Evolutionary conservation across 2,888 invertebrate genomes (phyloP).

Genomic region (Galeopsomyia nigrocyanea): DNA sequence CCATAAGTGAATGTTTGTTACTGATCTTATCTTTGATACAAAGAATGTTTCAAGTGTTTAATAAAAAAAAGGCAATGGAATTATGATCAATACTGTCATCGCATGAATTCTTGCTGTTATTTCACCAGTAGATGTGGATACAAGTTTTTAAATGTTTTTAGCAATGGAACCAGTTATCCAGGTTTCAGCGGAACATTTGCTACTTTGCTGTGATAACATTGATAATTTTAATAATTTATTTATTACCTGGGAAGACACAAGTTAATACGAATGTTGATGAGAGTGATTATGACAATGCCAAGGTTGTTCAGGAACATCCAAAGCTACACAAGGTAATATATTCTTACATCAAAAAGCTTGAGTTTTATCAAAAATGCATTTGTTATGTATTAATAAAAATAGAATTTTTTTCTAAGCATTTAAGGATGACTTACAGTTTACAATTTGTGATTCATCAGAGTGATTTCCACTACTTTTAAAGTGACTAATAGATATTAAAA

Average conservation of each 20-base stretch:
- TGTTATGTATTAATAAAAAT: background rate
- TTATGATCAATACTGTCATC: background rate
- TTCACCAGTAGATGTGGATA: slow-evolving; percentile 37
- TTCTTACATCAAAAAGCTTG: background rate
- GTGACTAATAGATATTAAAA: no score
- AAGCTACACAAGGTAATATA: slow-evolving; percentile 55
- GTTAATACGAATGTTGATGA: slow-evolving; percentile 61
- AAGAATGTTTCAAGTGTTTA: no score
- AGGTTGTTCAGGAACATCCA: slow-evolving; percentile 54
- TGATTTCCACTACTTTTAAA: no score
- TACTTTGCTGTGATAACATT: slow-evolving; percentile 75
- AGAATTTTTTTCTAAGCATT: background rate
- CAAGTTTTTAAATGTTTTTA: slow-evolving; percentile 68
- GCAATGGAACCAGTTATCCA: slow-evolving; percentile 90
- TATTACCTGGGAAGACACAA: slow-evolving; percentile 71
- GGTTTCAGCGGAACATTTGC: slow-evolving; percentile 84
- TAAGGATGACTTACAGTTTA: background rate
- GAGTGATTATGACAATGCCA: slow-evolving; percentile 57
- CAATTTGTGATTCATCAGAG: no score
- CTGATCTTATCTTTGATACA: no score
- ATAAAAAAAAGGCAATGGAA: no score
- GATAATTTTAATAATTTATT: slow-evolving; percentile 74
- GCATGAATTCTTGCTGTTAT: background rate
- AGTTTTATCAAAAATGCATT: background rate
- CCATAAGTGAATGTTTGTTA: no score